Conservation (phyloP, 2,113 vertebrate species). For the Heteronetta atricapilla region DNA sequence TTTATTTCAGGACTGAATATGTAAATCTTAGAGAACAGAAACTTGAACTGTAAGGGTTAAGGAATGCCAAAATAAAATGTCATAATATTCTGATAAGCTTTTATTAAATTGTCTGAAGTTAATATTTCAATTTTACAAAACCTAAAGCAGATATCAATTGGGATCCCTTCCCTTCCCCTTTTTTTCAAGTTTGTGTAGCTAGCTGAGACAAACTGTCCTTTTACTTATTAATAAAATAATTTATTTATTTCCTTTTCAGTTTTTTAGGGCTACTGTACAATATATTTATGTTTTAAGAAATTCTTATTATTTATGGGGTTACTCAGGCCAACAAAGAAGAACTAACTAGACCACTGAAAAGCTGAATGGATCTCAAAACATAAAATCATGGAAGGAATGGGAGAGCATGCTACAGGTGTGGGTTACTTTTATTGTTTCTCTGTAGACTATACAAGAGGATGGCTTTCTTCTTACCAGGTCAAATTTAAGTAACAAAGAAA, state of each 20-base stretch:
- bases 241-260: neutral
- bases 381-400: neutral
- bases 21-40: neutral
- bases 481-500: conserved; percentile 37
- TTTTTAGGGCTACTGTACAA: neutral
- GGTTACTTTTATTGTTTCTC: neutral
- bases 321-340: neutral
- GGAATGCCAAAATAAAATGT: neutral
- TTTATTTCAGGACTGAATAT: neutral
- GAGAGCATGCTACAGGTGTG: neutral
- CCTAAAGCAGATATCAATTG: neutral
- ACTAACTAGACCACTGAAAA: neutral
- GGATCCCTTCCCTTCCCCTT: neutral
- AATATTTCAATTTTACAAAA: neutral
- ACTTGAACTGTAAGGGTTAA: neutral
- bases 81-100: neutral
- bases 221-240: too few species aligned
- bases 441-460: neutral
- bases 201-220: neutral
- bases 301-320: neutral
- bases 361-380: neutral
- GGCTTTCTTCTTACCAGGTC: neutral
- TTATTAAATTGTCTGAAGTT: neutral
- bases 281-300: neutral
- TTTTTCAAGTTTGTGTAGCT: neutral